phyloP scores from a whole-genome alignment of 2,113 vertebrate species.

The Cyprinodon tularosa region DNA sequence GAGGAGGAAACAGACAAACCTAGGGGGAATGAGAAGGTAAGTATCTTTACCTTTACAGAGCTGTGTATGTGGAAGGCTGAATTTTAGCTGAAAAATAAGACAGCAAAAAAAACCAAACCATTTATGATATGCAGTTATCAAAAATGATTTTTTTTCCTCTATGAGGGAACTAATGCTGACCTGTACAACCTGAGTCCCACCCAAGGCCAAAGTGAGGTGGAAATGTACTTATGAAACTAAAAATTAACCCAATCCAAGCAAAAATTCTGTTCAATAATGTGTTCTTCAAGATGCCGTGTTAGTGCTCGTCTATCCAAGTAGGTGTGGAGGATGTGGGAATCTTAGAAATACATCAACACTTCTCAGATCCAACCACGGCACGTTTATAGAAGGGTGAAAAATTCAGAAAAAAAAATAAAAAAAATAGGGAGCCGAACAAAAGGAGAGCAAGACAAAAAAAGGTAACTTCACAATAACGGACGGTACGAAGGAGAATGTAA shows the following conservation, averaged over 20 bases:
- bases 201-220: constrained; percentile 73
- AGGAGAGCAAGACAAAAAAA: constrained; percentile 43
- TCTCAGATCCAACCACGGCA: constrained; percentile 57
- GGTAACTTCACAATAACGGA: constrained; percentile 71
- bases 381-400: constrained; percentile 24
- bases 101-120: constrained; percentile 54
- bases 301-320: constrained; percentile 77
- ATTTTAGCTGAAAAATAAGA: constrained; percentile 47
- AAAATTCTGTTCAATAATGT: constrained; percentile 42
- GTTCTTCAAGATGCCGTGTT: constrained; percentile 61
- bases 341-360: constrained; percentile 60
- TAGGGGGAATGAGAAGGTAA: constrained; percentile 67
- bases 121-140: constrained; percentile 74
- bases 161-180: constrained; percentile 57
- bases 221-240: constrained; percentile 80
- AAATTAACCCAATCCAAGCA: constrained; percentile 70
- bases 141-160: constrained; percentile 63
- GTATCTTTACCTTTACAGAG: constrained; percentile 71
- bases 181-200: constrained; percentile 67
- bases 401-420: not conserved
- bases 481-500: constrained; percentile 62
- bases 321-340: constrained; percentile 53
- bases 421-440: constrained; percentile 1
- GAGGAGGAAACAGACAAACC: constrained; percentile 58
- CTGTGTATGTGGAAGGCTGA: constrained; percentile 29